Base-by-base conservation (phyloP, 2,797 vertebrate genomes). In the Saguinus oedipus region DNA sequence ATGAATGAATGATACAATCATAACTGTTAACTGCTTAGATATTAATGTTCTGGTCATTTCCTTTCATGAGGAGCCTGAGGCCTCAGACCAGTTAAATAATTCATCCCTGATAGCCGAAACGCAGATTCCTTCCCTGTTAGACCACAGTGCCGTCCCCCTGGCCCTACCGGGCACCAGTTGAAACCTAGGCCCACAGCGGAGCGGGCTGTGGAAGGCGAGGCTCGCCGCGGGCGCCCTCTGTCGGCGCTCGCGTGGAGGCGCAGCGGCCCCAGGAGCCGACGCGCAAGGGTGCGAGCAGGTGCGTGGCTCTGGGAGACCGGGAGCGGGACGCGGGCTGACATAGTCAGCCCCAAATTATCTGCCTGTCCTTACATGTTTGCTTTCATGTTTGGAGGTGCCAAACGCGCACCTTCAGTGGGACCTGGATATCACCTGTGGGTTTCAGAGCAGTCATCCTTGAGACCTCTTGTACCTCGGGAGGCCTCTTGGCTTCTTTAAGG, bases 151-250 rank as follows among this genome's bases (percentile, higher is more conserved):
- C 24, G 1, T 55, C 4, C 50, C 33, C 46, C 13, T 1, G 24
- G 48, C 46, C 85, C 27, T 64, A 0, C 1, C 0, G 0, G 4
- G 33, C 27, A 4, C 26, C 15, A 19, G 30, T 33, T n/a, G 64
- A 33, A 68, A n/a, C 33, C 64, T 9, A n/a, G 17, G 64, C 33
- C 64, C 7, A 1, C 64, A 9, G 64, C 2, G 4, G 75, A 0
- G n/a, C 27, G 0, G 26, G 19, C 5, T 33, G n/a, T 9, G 13
- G 59, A 39, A 36, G 1, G 87, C 9, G 22, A 68, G 17, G 30
- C n/a, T 78, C 1, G 39, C 87, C 50, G 36, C 17, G 48, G 33
- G 70, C 64, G 70, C 80, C 95, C 95, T 84, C 90, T 96, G 72
- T 88, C 64, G 79, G 93, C 22, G 9, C 48, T 19, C 9, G 0